A percentile compares a stretch with the other conserved stretches of the same genome.
phyloP scores from a whole-genome alignment of 2,113 vertebrate species.

The Poeciliopsis turrubarensis region DNA sequence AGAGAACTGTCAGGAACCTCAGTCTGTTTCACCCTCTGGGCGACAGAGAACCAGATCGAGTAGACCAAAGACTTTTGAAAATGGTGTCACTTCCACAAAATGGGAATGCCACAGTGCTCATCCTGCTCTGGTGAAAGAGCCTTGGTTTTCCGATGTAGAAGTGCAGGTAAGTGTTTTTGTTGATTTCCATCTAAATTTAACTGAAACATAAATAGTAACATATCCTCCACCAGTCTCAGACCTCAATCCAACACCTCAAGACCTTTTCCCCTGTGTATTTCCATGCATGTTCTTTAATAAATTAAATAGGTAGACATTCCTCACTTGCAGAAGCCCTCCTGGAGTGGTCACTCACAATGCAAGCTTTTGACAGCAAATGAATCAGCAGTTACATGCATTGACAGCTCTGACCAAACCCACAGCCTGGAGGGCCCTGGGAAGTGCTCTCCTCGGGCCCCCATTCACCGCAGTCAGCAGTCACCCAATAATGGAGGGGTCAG shows the following conservation, averaged over 20 bases:
- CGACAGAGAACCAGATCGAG: conserved; percentile 57
- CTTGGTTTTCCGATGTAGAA: conserved; percentile 49
- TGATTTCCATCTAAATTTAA: not conserved
- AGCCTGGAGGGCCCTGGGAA: conserved; percentile 66
- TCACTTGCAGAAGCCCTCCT: conserved; percentile 59
- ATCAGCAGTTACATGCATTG: conserved; percentile 82
- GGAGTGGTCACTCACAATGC: conserved; percentile 74
- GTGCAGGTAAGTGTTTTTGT: conserved; percentile 68
- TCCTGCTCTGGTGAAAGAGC: conserved; percentile 40
- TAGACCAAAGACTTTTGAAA: conserved; percentile 75
- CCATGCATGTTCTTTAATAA: conserved; percentile 42
- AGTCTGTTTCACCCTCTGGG: conserved; percentile 26
- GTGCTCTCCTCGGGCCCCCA: conserved; percentile 70
- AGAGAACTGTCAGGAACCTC: conserved; percentile 35
- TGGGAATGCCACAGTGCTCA: conserved; percentile 46
- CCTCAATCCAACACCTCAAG: conserved; percentile 3
- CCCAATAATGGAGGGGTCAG: conserved; percentile 79
- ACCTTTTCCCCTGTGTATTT: conserved; percentile 12
- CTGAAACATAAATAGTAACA: not conserved
- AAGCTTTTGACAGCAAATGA: conserved; percentile 81
- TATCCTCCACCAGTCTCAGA: not conserved
- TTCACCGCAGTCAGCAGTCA: conserved; percentile 75
- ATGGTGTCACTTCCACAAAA: conserved; percentile 44
- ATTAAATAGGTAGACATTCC: conserved; percentile 68
- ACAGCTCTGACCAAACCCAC: conserved; percentile 75